Percentiles rank a stretch among this genome's conserved stretches.
Evolutionary conservation across 1,140 invertebrate species (phyloP).

Genomic region (Neoseiulus cucumeris): DNA sequence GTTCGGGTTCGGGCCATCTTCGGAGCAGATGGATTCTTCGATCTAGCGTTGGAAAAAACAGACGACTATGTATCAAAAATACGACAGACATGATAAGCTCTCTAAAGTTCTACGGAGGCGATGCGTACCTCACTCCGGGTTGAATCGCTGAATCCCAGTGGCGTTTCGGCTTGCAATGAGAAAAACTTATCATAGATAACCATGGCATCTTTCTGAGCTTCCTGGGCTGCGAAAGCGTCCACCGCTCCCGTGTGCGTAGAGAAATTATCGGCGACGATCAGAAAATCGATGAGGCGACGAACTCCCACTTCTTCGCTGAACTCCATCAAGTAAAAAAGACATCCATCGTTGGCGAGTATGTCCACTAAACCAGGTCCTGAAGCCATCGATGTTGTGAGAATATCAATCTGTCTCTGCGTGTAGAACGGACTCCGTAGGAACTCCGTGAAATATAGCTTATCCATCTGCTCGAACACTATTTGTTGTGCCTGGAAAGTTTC

Average conservation of each 20-base stretch:
- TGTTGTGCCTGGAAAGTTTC: neutral
- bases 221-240: neutral
- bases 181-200: slow-evolving; percentile 4
- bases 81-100: neutral
- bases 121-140: neutral
- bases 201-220: slow-evolving; percentile 1
- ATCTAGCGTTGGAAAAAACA: neutral
- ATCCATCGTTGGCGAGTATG: neutral
- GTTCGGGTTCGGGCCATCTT: neutral
- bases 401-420: neutral
- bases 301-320: neutral
- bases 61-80: neutral
- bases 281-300: neutral
- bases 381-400: neutral
- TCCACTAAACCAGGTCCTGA: neutral
- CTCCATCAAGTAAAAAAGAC: slow-evolving; percentile 6
- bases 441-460: neutral
- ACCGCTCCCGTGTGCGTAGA: neutral
- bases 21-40: neutral
- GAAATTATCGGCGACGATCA: slow-evolving; percentile 2
- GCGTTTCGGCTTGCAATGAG: neutral
- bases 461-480: neutral
- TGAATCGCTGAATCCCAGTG: neutral
- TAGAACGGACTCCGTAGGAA: neutral
- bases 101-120: neutral